Evolutionary conservation across 2,797 vertebrate species (phyloP).

Genomic region (Mormyrops boulengeri): DNA sequence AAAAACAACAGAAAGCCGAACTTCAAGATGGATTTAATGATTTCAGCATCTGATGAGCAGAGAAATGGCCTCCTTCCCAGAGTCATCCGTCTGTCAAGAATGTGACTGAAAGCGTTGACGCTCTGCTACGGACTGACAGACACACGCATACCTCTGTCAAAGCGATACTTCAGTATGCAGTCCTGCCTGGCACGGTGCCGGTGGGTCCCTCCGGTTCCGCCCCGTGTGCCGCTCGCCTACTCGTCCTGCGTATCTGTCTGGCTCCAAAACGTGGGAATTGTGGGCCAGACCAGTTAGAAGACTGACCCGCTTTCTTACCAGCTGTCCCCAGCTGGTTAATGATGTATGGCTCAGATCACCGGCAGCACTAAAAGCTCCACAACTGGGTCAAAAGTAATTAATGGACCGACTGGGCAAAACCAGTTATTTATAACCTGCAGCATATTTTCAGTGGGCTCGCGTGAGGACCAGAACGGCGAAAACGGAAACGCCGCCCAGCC

Average conservation of each 20-base stretch:
- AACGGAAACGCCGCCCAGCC: neutral
- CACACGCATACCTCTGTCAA: neutral
- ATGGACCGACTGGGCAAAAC: conserved; percentile 2
- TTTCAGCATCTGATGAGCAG: neutral
- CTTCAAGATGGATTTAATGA: neutral
- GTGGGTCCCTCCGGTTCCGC: neutral
- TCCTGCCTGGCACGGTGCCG: neutral
- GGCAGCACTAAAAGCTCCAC: neutral
- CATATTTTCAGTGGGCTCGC: neutral
- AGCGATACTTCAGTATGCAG: neutral
- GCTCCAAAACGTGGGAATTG: neutral
- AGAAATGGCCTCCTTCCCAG: neutral
- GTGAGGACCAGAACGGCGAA: neutral
- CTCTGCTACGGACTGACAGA: neutral
- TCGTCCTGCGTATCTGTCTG: neutral
- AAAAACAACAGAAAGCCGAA: neutral
- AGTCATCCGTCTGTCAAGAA: neutral
- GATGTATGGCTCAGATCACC: conserved; percentile 14
- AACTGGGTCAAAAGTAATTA: conserved; percentile 24
- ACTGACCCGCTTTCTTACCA: conserved; percentile 6
- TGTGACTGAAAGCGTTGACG: too few relatives aligned
- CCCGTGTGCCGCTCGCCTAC: neutral
- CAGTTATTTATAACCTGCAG: conserved; percentile 2
- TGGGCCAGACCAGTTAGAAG: conserved; percentile 6
- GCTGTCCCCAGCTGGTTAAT: conserved; percentile 9